A percentile compares a stretch with the other conserved stretches of the same genome.
Conservation (phyloP, 2,888 invertebrate genomes). For the Amphipoea oculea region DNA sequence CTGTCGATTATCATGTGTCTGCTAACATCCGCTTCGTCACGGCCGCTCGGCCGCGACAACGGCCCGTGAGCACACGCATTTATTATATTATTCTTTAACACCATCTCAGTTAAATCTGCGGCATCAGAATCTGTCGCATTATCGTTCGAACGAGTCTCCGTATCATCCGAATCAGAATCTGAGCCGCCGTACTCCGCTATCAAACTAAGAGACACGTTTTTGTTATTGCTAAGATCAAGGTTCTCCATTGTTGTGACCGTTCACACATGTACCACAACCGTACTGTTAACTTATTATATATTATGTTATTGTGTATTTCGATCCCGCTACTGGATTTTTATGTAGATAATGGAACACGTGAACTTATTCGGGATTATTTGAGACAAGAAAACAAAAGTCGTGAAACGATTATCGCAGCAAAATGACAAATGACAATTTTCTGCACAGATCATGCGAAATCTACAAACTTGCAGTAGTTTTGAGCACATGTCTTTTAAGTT, state of each 20-base stretch:
- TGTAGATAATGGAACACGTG: constrained; percentile 56
- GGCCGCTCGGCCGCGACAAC: constrained; percentile 73
- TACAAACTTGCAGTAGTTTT: constrained; percentile 1
- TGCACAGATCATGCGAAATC: constrained; percentile 51
- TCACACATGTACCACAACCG: constrained; percentile 67
- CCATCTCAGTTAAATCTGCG: constrained; percentile 87
- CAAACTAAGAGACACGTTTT: constrained; percentile 87
- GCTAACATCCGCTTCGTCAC: constrained; percentile 79
- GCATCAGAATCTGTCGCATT: constrained; percentile 84
- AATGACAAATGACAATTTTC: constrained; percentile 69
- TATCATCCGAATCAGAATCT: constrained; percentile 86
- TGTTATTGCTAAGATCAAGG: constrained; percentile 84
- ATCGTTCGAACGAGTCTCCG: constrained; percentile 78
- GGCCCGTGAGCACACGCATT: constrained; percentile 89
- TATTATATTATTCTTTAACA: constrained; percentile 88
- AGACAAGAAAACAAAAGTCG: constrained; percentile 69
- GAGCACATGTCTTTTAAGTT: constrained; percentile 45
- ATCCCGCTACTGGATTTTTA: constrained; percentile 40
- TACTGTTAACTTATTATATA: constrained; percentile 54
- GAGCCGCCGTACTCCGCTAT: constrained; percentile 87
- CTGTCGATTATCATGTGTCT: constrained; percentile 88
- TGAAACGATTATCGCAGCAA: constrained; percentile 64
- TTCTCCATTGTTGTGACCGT: constrained; percentile 84
- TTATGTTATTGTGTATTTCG: constrained; percentile 31
- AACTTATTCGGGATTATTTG: constrained; percentile 62